Conservation (phyloP, 2,888 invertebrate species). For the Tiliacea citrago region DNA sequence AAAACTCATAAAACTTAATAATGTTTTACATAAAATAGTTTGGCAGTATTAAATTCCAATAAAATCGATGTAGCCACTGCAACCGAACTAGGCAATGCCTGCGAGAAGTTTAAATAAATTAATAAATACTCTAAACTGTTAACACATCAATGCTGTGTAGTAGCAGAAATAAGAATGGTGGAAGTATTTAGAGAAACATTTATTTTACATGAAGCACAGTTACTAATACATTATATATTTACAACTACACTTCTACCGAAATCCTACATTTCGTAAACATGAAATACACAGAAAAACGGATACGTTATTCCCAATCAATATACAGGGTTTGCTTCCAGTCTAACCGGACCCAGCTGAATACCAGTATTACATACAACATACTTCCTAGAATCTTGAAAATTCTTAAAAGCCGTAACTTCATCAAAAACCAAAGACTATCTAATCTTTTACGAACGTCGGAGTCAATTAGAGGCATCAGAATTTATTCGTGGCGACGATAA, state of each 20-base stretch:
- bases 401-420: constrained; percentile 41
- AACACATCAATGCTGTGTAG: background rate
- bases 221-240: background rate
- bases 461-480: constrained; percentile 66
- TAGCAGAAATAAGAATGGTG: background rate
- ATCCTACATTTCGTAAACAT: constrained; percentile 20
- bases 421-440: constrained; percentile 28
- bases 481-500: constrained; percentile 69
- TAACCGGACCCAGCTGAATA: too few relatives aligned
- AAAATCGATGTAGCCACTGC: too few relatives aligned
- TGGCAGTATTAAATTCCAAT: too few relatives aligned
- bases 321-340: too few relatives aligned
- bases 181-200: too few relatives aligned
- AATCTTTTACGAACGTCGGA: constrained; percentile 57
- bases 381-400: constrained; percentile 10
- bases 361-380: too few relatives aligned
- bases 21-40: too few relatives aligned
- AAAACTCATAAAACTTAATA: too few relatives aligned
- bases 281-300: constrained; percentile 38
- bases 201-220: background rate
- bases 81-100: too few relatives aligned
- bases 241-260: background rate
- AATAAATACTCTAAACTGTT: too few relatives aligned
- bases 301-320: constrained; percentile 17
- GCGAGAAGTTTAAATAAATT: too few relatives aligned